Percentiles rank a stretch among this genome's conserved stretches.
phyloP scores from a whole-genome alignment of 1,140 invertebrate species.

The Drosophila navojoa region DNA sequence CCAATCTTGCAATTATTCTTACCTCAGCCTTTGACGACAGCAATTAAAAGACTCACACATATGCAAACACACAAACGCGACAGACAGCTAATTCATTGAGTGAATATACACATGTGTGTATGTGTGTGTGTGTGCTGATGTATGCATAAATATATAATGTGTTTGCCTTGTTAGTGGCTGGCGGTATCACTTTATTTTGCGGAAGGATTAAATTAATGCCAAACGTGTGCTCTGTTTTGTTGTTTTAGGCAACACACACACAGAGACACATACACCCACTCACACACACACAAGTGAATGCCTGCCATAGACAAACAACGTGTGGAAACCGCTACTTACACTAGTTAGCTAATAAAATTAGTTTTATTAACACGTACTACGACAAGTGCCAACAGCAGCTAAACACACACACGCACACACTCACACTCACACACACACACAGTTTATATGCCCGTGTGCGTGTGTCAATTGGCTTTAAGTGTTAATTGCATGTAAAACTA shows the following conservation, averaged over 20 bases:
- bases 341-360: conserved; percentile 80
- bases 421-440: too few relatives aligned
- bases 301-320: conserved; percentile 65
- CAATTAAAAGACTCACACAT: conserved; percentile 67
- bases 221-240: conserved; percentile 67
- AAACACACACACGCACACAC: conserved; percentile 28
- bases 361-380: conserved; percentile 80
- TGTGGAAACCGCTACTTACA: conserved; percentile 79
- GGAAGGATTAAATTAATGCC: conserved; percentile 83
- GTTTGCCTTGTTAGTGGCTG: conserved; percentile 83
- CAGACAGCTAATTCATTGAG: conserved; percentile 55
- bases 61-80: conserved; percentile 29
- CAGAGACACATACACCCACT: conserved; percentile 2
- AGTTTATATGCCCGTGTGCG: conserved; percentile 8
- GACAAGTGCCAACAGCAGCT: conserved; percentile 56
- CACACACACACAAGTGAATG: conserved; percentile 22
- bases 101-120: neutral
- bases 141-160: conserved; percentile 80
- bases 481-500: conserved; percentile 76
- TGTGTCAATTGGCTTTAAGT: conserved; percentile 48
- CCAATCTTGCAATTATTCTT: conserved; percentile 83
- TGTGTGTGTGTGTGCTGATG: conserved; percentile 49
- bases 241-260: conserved; percentile 65
- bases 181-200: conserved; percentile 83
- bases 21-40: conserved; percentile 78